These are phyloP conservation scores for Phrynocephalus forsythii DNA, from an alignment of 2,797 vertebrate species.

Conservation along the genomic window DNA sequence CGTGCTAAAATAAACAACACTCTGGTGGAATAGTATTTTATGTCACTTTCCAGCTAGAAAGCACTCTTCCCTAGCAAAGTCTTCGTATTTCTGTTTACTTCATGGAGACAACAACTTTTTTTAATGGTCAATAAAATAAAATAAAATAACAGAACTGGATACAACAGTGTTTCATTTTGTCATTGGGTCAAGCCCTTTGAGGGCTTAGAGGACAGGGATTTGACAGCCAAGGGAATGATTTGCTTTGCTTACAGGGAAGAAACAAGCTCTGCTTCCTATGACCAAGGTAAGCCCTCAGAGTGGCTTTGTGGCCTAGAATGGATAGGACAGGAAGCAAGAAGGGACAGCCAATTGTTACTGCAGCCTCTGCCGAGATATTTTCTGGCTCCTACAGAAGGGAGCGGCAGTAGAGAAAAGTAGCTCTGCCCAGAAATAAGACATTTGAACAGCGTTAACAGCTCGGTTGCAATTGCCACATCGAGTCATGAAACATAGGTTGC, in stretches of 20 bases:
- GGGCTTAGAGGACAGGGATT: neutral
- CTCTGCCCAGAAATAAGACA: neutral
- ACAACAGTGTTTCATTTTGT: too few species aligned
- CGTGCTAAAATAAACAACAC: too few species aligned
- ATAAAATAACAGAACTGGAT: too few species aligned
- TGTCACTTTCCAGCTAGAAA: too few species aligned
- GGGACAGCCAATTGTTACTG: neutral
- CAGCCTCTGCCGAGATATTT: too few species aligned
- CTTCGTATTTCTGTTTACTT: too few species aligned
- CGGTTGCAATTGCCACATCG: neutral
- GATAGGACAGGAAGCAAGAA: neutral
- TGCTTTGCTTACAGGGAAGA: neutral
- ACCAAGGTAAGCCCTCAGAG: neutral
- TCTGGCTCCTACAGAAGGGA: too few species aligned
- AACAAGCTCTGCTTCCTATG: neutral
- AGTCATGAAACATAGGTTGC: neutral
- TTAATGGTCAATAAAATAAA: too few species aligned
- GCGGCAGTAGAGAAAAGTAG: neutral
- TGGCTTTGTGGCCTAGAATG: neutral
- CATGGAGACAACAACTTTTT: too few species aligned
- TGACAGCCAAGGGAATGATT: too few species aligned
- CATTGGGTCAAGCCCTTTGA: neutral
- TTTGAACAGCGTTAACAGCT: neutral
- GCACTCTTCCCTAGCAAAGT: too few species aligned
- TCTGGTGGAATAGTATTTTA: too few species aligned